A percentile compares a stretch with the other conserved stretches of the same genome.
Evolutionary conservation across 64 coral and sea anemone species (phyloP).

Genomic region (Porites australiensis): DNA sequence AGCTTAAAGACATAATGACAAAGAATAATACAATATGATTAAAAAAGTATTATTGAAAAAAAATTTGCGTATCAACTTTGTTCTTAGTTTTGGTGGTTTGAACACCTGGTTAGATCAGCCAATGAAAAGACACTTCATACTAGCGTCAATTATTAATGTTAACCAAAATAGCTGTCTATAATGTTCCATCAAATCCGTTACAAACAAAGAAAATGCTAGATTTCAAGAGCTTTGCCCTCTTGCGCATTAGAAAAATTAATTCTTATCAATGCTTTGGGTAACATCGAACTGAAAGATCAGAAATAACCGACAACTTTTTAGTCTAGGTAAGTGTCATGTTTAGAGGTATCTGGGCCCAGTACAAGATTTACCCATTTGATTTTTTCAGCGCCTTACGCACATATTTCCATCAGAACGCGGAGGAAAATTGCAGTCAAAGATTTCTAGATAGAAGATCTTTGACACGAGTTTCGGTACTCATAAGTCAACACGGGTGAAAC

Average conservation of each 20-base stretch:
- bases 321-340: neutral
- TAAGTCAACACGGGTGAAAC: neutral
- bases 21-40: neutral
- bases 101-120: neutral
- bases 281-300: too few species aligned
- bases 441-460: too few species aligned
- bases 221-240: too few species aligned
- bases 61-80: neutral
- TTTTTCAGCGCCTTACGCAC: neutral
- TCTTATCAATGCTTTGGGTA: too few species aligned
- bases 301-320: neutral
- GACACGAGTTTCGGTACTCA: too few species aligned
- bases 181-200: neutral
- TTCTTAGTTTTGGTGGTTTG: neutral
- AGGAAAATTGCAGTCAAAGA: too few species aligned
- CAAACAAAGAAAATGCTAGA: too few species aligned
- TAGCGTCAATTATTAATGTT: neutral
- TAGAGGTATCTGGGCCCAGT: neutral
- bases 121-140: neutral
- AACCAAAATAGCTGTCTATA: neutral
- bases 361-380: neutral
- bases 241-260: too few species aligned
- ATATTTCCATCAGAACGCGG: neutral
- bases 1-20: neutral
- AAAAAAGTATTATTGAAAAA: neutral